Conservation (phyloP, 2,113 vertebrate species). For the Morone saxatilis region DNA sequence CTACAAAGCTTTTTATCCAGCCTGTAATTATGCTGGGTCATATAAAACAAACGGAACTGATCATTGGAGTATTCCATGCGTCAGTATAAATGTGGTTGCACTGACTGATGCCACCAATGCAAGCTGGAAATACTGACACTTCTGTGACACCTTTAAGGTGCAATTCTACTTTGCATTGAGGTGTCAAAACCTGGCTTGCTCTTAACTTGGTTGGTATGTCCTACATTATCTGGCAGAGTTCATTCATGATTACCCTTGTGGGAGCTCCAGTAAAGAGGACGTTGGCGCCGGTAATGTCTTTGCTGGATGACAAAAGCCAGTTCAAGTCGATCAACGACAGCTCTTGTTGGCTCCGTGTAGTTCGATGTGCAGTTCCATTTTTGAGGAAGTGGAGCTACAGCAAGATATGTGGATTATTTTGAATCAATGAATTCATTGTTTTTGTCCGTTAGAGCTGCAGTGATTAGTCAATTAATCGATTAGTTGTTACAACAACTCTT, state of each 20-base stretch:
- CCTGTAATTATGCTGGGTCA: background rate
- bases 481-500: too few relatives aligned
- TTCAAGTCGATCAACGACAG: background rate
- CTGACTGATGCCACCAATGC: background rate
- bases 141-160: background rate
- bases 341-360: background rate
- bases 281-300: background rate
- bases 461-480: too few relatives aligned
- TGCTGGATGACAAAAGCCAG: background rate
- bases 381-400: background rate
- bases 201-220: too few relatives aligned
- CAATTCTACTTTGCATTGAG: background rate
- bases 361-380: background rate
- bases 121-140: background rate
- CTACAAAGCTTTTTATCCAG: background rate
- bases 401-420: background rate
- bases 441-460: background rate
- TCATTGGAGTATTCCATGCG: background rate
- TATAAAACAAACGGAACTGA: background rate
- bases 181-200: background rate
- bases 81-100: background rate
- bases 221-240: background rate
- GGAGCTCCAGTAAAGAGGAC: background rate
- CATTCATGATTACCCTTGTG: background rate
- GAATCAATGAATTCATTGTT: background rate